phyloP scores from a whole-genome alignment of 1,140 invertebrate species.

The Philopotamus ludificatus region DNA sequence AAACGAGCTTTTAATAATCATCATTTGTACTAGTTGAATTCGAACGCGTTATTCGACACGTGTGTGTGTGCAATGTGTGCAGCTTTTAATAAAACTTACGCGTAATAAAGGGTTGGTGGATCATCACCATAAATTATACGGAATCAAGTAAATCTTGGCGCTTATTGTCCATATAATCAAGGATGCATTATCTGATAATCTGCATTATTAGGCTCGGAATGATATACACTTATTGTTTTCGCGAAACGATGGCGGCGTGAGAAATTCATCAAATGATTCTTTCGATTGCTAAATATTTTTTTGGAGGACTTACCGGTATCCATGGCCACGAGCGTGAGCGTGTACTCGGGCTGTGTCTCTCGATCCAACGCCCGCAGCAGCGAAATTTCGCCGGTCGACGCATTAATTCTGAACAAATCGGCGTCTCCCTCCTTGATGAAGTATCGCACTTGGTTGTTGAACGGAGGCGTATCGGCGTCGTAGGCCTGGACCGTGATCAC shows the following conservation, averaged over 20 bases:
- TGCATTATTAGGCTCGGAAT: too few relatives aligned
- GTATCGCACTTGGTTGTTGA: conserved; percentile 86
- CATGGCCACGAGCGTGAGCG: conserved; percentile 83
- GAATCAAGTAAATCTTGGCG: too few relatives aligned
- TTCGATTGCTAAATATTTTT: too few relatives aligned
- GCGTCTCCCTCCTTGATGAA: conserved; percentile 90
- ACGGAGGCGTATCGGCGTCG: conserved; percentile 87
- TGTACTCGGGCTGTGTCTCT: conserved; percentile 78
- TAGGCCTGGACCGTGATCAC: conserved; percentile 80
- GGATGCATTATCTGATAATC: too few relatives aligned
- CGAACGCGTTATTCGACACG: too few relatives aligned
- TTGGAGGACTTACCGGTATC: conserved; percentile 79
- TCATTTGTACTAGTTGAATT: too few relatives aligned
- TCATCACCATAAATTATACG: neutral
- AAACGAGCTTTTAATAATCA: too few relatives aligned
- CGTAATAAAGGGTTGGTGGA: neutral
- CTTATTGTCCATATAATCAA: too few relatives aligned
- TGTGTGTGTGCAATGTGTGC: neutral
- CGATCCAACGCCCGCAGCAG: conserved; percentile 79
- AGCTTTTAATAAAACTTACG: neutral
- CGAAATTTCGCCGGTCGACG: conserved; percentile 83
- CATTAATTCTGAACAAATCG: conserved; percentile 84
- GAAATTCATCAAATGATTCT: too few relatives aligned
- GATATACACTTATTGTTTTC: too few relatives aligned
- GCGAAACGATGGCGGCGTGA: too few relatives aligned